phyloP scores from a whole-genome alignment of 2,888 invertebrate species.

The Andrena bicolor region DNA sequence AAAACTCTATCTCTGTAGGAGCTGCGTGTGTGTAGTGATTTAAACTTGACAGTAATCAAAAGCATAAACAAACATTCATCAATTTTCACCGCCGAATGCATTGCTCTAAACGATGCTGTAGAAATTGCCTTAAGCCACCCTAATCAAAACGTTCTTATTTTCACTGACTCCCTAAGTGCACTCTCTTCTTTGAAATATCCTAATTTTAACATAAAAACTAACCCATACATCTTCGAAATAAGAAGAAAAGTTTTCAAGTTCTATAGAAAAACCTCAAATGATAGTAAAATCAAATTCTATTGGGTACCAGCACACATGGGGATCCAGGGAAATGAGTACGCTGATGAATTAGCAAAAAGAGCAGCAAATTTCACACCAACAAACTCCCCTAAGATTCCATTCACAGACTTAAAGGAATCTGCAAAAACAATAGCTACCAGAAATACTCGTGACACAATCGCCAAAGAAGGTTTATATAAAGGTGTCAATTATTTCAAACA shows the following conservation, averaged over 20 bases:
- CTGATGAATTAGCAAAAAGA: background rate
- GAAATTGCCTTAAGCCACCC: background rate
- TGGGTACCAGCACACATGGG: background rate
- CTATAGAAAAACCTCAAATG: no score
- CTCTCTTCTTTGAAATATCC: background rate
- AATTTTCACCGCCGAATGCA: no score
- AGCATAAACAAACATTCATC: no score
- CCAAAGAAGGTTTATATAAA: background rate
- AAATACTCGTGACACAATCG: background rate
- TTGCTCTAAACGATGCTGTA: background rate
- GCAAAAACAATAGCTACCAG: background rate
- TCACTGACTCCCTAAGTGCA: background rate
- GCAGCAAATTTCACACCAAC: background rate
- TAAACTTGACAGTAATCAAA: no score
- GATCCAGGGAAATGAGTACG: background rate
- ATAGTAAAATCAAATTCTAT: background rate
- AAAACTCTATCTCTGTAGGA: no score
- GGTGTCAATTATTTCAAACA: background rate
- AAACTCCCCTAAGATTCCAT: background rate
- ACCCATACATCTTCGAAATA: background rate
- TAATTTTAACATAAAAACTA: background rate
- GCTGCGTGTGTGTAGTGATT: no score
- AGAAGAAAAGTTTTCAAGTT: background rate
- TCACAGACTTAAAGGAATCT: background rate
- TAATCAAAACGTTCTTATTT: background rate